Evolutionary conservation across 2,888 invertebrate species (phyloP), one percentile per base, ranked within the genome.

Genomic region (Trachelus troglodyta): DNA sequence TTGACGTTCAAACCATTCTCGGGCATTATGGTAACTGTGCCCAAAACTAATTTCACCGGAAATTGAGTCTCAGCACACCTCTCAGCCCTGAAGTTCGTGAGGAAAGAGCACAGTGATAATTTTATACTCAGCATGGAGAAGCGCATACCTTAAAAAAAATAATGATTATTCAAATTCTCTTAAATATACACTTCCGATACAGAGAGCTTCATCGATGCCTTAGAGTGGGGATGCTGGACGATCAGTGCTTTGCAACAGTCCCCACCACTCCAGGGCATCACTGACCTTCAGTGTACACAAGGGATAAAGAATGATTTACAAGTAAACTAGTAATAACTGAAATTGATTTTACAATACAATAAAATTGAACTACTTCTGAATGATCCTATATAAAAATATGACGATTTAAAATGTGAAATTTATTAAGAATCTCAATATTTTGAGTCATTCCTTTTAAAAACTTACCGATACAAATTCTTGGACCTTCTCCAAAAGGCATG

Each of bases 401-500:
- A 23, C 9, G 3, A 33, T 33, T 33, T 33, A 3, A 33, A 33
- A 3, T 33, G 33, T 33, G 33, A 33, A 33, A 33, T 33, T 33
- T 33, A 33, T 33, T 3, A 33, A 33, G 33, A 33, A 33, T 33
- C 33, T 33, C 33, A 33, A 33, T 35, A 74, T 11, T 6, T 15
- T 15, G 15, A 23, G 9, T 12, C 12, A 23, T n/a, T 73, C 30
- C 1, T 1, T 30, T 56, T 34, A 31, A 6, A 77, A 75, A 77
- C 80, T 81, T 80, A 88, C 92, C 92, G 35, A 92, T 89, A 80
- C 92, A 92, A 79, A 87, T 89, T 56, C 92, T 88, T 0, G 92
- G 92, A 0, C 92, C 92, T 37, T 91, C 90, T 4, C 92, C 92
- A 40, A 92, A 92, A 9, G 92, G 91, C 1, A 92, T 82, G 77